These are phyloP conservation scores for Hephaestus fuliginosus DNA, from an alignment of 2,797 vertebrate species.

Conservation along the genomic window DNA sequence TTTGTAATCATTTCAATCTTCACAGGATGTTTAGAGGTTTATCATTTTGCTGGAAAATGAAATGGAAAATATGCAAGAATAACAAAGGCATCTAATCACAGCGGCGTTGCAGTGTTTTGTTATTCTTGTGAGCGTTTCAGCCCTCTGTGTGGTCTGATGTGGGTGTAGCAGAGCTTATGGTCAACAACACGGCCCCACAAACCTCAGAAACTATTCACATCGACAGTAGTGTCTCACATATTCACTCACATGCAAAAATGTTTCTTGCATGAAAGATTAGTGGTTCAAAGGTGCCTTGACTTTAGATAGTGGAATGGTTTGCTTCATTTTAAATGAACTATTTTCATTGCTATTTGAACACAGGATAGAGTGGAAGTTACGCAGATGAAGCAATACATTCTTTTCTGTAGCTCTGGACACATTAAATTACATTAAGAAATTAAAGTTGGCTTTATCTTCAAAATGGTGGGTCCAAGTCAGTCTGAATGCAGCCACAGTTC, in stretches of 20 bases:
- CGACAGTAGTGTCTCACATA: constrained; percentile 18
- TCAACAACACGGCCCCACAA: not conserved
- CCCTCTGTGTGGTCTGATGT: constrained; percentile 59
- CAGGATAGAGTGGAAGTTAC: not conserved
- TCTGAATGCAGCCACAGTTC: constrained; percentile 15
- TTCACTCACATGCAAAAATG: not conserved
- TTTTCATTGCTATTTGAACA: constrained; percentile 4
- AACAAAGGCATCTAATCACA: constrained; percentile 54
- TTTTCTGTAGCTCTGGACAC: constrained; percentile 4
- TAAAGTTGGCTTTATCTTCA: constrained; percentile 23
- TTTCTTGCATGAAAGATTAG: constrained; percentile 10
- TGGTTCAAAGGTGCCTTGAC: not conserved
- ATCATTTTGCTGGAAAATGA: constrained; percentile 35
- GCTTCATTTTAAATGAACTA: not conserved
- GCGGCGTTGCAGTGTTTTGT: constrained; percentile 31
- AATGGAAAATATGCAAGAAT: constrained; percentile 55
- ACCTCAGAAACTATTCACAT: constrained; percentile 21
- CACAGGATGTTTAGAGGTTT: constrained; percentile 23
- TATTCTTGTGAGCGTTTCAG: constrained; percentile 41
- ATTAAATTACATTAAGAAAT: constrained; percentile 23
- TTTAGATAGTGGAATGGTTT: constrained; percentile 11
- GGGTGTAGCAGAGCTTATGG: constrained; percentile 19
- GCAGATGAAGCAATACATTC: constrained; percentile 15
- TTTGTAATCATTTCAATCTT: constrained; percentile 40
- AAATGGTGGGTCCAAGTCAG: constrained; percentile 14